phyloP scores from a whole-genome alignment of 1,140 invertebrate species.

The Scylla paramamosain region DNA sequence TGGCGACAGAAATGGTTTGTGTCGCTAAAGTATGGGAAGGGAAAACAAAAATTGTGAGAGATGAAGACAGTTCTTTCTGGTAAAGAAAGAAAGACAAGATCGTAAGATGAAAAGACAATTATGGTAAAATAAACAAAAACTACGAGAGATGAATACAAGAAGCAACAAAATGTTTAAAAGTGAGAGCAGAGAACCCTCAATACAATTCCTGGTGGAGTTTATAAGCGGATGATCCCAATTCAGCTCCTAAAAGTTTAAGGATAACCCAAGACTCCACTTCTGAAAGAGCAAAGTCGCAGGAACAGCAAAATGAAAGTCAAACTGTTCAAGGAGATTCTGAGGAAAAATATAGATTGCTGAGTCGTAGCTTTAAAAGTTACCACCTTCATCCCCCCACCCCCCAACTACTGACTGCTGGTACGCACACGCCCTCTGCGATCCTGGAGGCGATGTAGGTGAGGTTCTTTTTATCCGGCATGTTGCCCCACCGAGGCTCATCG shows the following conservation, averaged over 20 bases:
- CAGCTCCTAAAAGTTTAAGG: not conserved
- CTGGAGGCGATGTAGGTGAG: constrained; percentile 70
- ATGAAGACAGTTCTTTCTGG: no score
- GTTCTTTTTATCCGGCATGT: constrained; percentile 77
- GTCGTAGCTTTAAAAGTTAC: not conserved
- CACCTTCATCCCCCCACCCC: no score
- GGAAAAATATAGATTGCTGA: not conserved
- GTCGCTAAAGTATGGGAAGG: not conserved
- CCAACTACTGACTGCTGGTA: no score
- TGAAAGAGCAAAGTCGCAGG: not conserved
- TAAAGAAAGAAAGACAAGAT: not conserved
- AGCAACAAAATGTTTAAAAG: not conserved
- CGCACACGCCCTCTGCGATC: constrained; percentile 70
- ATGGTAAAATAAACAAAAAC: not conserved
- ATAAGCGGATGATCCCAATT: not conserved
- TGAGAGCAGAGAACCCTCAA: not conserved
- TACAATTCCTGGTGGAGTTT: not conserved
- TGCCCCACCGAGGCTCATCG: constrained; percentile 76
- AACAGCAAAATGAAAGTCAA: not conserved
- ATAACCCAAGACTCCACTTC: not conserved
- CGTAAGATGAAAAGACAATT: not conserved
- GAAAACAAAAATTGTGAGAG: no score
- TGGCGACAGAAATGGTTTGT: not conserved
- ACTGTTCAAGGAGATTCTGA: not conserved
- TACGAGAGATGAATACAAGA: not conserved